phyloP scores from a whole-genome alignment of 2,113 vertebrate genomes.

The Pithys albifrons region DNA sequence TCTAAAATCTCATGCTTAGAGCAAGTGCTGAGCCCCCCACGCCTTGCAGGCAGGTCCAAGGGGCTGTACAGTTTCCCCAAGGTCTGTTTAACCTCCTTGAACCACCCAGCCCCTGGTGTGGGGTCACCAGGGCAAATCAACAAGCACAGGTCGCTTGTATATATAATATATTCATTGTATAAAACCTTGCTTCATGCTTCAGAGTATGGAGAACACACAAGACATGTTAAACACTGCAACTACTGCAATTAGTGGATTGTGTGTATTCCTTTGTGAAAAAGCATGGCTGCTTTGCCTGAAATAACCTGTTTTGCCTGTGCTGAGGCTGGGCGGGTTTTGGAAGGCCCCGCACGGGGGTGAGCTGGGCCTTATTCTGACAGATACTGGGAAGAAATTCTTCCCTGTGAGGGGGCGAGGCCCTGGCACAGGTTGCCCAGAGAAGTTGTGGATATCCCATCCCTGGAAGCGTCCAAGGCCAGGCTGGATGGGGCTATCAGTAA shows the following conservation, averaged over 20 bases:
- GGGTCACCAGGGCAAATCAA: not conserved
- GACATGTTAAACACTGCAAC: not conserved
- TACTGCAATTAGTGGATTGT: too few relatives aligned
- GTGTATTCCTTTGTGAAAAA: not conserved
- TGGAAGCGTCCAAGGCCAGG: not conserved
- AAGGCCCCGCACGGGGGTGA: accelerated
- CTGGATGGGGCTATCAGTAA: accelerated
- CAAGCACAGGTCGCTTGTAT: not conserved
- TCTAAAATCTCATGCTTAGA: not conserved
- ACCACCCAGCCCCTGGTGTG: not conserved
- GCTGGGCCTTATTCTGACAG: too few relatives aligned
- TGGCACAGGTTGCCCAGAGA: not conserved
- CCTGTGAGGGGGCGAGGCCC: too few relatives aligned
- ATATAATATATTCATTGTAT: not conserved
- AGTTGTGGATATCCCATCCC: not conserved
- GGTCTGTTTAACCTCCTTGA: not conserved
- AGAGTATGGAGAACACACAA: accelerated
- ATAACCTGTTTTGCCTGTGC: not conserved
- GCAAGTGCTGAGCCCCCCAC: not conserved
- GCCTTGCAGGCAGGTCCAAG: not conserved
- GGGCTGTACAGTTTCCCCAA: not conserved
- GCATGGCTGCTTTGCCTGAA: not conserved
- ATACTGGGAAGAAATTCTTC: not conserved
- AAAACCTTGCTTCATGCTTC: not conserved
- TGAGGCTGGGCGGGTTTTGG: not conserved